phyloP scores from a whole-genome alignment of 2,113 vertebrate genomes.

The Sprattus sprattus region DNA sequence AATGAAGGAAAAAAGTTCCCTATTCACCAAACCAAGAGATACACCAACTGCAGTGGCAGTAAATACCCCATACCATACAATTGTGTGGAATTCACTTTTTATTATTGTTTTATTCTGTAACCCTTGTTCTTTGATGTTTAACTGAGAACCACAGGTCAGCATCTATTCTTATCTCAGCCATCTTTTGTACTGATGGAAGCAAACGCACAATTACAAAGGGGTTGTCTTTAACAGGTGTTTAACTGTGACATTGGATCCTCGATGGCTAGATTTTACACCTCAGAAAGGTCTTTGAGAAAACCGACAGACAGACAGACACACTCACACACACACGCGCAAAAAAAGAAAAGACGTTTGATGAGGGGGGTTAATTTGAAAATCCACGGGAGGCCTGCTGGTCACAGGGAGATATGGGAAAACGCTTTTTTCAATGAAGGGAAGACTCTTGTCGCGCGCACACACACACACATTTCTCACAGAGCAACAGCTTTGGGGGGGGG shows the following conservation, averaged over 20 bases:
- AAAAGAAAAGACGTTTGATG: no score
- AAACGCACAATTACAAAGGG: background rate
- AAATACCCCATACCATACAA: background rate
- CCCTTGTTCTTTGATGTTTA: background rate
- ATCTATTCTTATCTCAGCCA: background rate
- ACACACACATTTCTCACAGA: background rate
- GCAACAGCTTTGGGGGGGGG: background rate
- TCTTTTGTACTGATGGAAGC: background rate
- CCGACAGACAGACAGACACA: background rate
- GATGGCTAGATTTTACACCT: conserved; percentile 3
- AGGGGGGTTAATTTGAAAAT: no score
- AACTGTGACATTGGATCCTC: background rate
- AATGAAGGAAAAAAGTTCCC: background rate
- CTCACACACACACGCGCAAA: background rate
- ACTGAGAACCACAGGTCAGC: background rate
- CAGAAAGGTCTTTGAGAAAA: background rate
- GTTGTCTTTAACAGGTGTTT: background rate
- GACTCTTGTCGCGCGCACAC: no score
- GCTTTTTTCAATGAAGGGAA: no score
- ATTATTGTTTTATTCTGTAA: no score
- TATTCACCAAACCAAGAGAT: background rate
- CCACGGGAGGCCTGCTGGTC: no score
- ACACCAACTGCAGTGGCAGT: background rate
- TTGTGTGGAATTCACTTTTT: background rate
- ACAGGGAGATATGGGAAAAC: no score